Conservation (phyloP, 2,888 invertebrate species). For the Hyppa rectilinea region DNA sequence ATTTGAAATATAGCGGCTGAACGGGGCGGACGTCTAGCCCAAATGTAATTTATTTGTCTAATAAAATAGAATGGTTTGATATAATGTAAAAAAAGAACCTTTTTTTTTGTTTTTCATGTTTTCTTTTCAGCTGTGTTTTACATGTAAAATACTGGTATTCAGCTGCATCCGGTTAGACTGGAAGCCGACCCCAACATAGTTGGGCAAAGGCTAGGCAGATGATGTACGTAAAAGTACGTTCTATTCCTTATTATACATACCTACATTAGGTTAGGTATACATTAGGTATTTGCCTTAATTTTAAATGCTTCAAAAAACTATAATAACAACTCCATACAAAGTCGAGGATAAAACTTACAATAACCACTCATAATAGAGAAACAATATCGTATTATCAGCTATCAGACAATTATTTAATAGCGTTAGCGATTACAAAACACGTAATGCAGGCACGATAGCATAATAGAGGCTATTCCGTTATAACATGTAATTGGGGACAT, state of each 20-base stretch:
- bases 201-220: no score
- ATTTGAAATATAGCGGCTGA: constrained; percentile 66
- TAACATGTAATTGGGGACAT: constrained; percentile 51
- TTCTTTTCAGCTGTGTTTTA: not conserved
- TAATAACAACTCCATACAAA: constrained; percentile 4
- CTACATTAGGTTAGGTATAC: not conserved
- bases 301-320: not conserved
- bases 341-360: constrained; percentile 23
- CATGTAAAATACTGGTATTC: no score
- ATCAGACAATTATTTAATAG: constrained; percentile 53
- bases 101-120: not conserved
- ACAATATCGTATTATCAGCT: constrained; percentile 34
- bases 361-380: constrained; percentile 33
- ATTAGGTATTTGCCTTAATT: not conserved
- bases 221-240: no score
- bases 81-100: not conserved
- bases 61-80: constrained; percentile 30
- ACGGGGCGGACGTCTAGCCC: constrained; percentile 56
- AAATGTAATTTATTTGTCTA: constrained; percentile 51
- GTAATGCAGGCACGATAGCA: constrained; percentile 49
- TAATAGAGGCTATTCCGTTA: constrained; percentile 51
- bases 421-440: constrained; percentile 49
- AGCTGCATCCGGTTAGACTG: no score
- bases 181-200: no score
- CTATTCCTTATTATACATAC: no score